Base-by-base conservation (phyloP, 2,797 vertebrate species). In the Lithobates sylvaticus region DNA sequence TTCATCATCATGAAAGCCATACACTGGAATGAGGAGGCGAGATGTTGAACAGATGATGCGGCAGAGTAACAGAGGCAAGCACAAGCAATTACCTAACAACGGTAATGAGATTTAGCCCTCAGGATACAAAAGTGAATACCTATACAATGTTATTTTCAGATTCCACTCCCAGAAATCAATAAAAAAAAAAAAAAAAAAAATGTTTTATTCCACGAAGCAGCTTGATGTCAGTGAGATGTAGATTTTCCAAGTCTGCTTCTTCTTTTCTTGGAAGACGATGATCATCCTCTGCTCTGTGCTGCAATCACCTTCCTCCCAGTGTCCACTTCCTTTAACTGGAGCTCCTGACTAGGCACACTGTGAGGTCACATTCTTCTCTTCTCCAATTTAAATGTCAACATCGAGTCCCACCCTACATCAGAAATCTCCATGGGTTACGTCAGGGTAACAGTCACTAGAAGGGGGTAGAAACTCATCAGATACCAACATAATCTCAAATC, bases 1-100 rank as follows among this genome's bases (percentile, higher is more conserved):
- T 96, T 99, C 97, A 97, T 97, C 97, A 96, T 97, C 96, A 98
- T 97, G 95, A 97, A 93, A 89, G 96, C 95, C 96, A 96, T 96
- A 85, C 89, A 93, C 84, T 44, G 89, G 78, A 39, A 32, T 71
- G 23, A 54, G 64, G 65, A 42, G 67, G 83, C 75, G 27, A 73
- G 13, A 67, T 26, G 61, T 10, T 65, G 23, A 26, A 26, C 8
- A 10, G 61, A 61, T 10, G 67, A 58, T 3, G 6, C 15, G 32
- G 29, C 23, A 7, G 27, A 5, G 10, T 44, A 12, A 44, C 13
- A 29, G 26, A 80, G 23, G 8, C 2, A 2, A 7, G 61, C 54
- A 61, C 16, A 23, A 61, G 18, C 21, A 65, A 65, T 65, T 2
- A n/a, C n/a, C 13, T 16, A 54, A 21, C 9, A 10, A 7, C 61